These are phyloP conservation scores for Nasonia oneida DNA, from an alignment of 2,888 invertebrate species.

Conservation along the genomic window DNA sequence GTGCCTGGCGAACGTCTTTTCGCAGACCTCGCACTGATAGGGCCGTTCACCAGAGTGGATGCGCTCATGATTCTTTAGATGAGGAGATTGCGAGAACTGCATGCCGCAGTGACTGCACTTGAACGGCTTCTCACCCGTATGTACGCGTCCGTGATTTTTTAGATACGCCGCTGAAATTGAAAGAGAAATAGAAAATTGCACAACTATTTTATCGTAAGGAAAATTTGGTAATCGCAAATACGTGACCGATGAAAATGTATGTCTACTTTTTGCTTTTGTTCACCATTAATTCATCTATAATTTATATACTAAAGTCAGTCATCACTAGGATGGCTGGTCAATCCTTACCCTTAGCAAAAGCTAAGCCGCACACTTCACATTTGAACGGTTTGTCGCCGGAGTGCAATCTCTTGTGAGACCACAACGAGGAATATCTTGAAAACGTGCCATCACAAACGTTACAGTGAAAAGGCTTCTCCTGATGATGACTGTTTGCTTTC, in stretches of 20 bases:
- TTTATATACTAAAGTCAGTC: conserved; percentile 19
- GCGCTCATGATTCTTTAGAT: conserved; percentile 93
- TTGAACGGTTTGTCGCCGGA: conserved; percentile 92
- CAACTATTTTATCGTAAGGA: conserved; percentile 8
- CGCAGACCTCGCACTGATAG: conserved; percentile 93
- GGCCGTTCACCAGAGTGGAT: conserved; percentile 94
- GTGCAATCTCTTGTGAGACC: conserved; percentile 94
- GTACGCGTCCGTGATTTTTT: conserved; percentile 93
- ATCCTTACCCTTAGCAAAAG: conserved; percentile 87
- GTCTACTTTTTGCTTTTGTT: conserved; percentile 13
- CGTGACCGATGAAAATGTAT: conserved; percentile 39
- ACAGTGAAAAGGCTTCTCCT: conserved; percentile 93
- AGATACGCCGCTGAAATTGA: conserved; percentile 85
- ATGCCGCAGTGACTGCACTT: conserved; percentile 93
- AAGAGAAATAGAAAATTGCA: background rate
- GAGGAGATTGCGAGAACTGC: conserved; percentile 94
- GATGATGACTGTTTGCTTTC: conserved; percentile 78
- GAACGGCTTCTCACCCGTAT: conserved; percentile 85
- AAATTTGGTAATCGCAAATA: conserved; percentile 17
- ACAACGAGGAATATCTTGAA: conserved; percentile 91
- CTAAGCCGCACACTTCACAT: conserved; percentile 92
- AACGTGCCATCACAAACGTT: conserved; percentile 91
- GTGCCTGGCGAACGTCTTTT: conserved; percentile 93
- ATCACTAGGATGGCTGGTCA: conserved; percentile 24
- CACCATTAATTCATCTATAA: background rate